Percentiles rank a stretch among this genome's conserved stretches.
Evolutionary conservation across 2,113 vertebrate genomes (phyloP).

Genomic region (Platysteira castanea): DNA sequence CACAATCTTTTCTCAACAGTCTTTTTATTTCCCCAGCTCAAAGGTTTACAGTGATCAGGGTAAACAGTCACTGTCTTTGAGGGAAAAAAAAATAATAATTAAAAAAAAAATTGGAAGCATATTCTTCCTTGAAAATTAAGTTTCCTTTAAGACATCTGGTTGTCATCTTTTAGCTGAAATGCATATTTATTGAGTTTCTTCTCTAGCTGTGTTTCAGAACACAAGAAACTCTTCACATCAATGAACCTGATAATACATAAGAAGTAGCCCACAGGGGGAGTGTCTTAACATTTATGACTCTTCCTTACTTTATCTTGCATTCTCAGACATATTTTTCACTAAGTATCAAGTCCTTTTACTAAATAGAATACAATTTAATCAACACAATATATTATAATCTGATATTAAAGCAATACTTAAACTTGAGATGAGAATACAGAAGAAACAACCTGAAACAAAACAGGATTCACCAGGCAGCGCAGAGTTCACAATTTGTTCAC

Average conservation of each 20-base stretch:
- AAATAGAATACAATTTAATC: background rate
- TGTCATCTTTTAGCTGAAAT: background rate
- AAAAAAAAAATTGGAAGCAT: background rate
- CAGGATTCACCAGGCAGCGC: background rate
- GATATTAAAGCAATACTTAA: background rate
- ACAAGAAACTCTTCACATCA: background rate
- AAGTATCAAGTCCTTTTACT: background rate
- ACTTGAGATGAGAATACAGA: background rate
- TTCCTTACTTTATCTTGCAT: background rate
- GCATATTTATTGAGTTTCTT: background rate
- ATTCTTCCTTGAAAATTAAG: background rate
- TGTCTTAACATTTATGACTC: background rate
- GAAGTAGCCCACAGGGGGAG: background rate
- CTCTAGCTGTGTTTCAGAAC: background rate
- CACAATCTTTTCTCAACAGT: background rate
- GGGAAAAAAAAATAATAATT: background rate
- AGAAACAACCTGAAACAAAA: constrained; percentile 14
- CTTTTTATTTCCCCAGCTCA: background rate
- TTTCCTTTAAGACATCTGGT: background rate
- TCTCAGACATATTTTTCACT: background rate
- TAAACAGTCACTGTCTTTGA: background rate
- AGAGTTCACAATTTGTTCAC: constrained; percentile 46
- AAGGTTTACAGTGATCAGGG: background rate
- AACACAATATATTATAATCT: background rate
- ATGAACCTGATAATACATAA: background rate